Conservation (phyloP, 2,797 vertebrate species). For the Crax fasciolata region DNA sequence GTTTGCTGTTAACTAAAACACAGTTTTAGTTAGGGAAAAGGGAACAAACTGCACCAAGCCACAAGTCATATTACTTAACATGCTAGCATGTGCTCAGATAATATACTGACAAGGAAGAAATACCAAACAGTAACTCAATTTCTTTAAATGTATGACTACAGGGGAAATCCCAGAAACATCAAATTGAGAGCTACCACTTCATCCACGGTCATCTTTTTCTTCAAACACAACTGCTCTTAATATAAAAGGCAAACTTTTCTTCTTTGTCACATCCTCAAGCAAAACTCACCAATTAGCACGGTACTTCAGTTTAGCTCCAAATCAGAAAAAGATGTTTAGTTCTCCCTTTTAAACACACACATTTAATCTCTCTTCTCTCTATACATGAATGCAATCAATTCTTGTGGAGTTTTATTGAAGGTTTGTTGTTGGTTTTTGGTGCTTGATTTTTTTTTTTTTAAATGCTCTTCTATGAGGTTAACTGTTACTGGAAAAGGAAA, state of each 20-base stretch:
- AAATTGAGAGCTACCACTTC: not conserved
- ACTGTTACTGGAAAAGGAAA: not conserved
- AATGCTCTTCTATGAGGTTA: not conserved
- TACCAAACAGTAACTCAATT: not conserved
- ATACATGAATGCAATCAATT: not conserved
- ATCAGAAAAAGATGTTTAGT: not conserved
- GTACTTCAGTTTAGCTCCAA: not conserved
- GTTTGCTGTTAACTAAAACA: slow-evolving; percentile 10
- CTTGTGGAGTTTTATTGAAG: not conserved
- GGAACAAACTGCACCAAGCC: not conserved
- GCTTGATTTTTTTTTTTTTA: not conserved
- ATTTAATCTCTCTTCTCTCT: not conserved
- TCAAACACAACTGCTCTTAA: not conserved
- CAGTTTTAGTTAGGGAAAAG: not conserved
- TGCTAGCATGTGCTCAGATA: not conserved
- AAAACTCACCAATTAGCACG: not conserved
- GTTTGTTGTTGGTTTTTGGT: fast-evolving
- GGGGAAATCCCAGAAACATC: not conserved
- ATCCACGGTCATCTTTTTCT: not conserved
- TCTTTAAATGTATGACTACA: not conserved
- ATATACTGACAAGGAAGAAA: not conserved
- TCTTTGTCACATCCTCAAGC: not conserved
- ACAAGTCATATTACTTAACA: not conserved
- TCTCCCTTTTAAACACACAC: not conserved
- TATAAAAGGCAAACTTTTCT: not conserved